These are phyloP conservation scores for Cyclina sinensis DNA, from an alignment of 1,140 invertebrate species.

Conservation along the genomic window DNA sequence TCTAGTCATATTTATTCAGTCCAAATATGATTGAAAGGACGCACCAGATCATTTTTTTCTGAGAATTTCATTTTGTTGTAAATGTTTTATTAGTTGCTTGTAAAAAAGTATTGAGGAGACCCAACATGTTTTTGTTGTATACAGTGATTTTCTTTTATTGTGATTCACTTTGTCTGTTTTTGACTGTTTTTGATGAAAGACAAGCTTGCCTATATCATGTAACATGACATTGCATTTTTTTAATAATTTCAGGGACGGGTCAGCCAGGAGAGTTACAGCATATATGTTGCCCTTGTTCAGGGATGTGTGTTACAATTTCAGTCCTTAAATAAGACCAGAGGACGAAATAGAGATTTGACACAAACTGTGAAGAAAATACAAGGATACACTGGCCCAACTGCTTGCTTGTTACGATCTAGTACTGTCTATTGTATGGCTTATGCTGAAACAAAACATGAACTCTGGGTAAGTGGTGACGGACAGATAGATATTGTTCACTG, in stretches of 20 bases:
- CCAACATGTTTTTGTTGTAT: too few species aligned
- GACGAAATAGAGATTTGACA: not conserved
- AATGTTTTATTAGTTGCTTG: too few species aligned
- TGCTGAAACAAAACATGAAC: not conserved
- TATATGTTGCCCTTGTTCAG: constrained; percentile 30
- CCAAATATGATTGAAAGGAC: too few species aligned
- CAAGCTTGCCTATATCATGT: too few species aligned
- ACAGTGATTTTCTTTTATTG: too few species aligned
- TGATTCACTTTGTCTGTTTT: too few species aligned
- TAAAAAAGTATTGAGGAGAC: too few species aligned
- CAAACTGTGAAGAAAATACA: constrained; percentile 8
- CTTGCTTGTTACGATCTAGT: constrained; percentile 10
- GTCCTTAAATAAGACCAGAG: not conserved
- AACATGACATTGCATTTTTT: too few species aligned
- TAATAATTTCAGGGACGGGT: not conserved
- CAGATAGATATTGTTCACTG: constrained; percentile 51
- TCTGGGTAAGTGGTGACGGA: constrained; percentile 36
- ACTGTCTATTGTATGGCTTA: constrained; percentile 20
- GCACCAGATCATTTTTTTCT: too few species aligned
- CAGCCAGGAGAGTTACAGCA: not conserved
- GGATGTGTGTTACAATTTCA: constrained; percentile 32
- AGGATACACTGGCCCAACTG: constrained; percentile 29
- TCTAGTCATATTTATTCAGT: too few species aligned
- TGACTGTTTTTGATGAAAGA: too few species aligned
- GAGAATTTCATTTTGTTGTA: too few species aligned